Conservation (phyloP, 2,888 invertebrate genomes). For the Rotaria socialis region DNA sequence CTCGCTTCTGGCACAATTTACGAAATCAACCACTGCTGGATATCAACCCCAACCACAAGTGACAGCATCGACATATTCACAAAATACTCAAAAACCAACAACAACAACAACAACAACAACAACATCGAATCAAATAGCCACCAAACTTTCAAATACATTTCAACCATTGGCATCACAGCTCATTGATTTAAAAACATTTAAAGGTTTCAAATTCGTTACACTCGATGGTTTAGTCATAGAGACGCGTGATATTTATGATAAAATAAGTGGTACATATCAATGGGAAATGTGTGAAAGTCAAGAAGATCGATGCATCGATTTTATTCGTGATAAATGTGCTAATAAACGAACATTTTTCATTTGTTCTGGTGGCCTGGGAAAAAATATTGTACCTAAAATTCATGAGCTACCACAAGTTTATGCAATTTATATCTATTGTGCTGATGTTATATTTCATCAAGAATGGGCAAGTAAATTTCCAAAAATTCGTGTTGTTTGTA, state of each 20-base stretch:
- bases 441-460: neutral
- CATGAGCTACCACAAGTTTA: neutral
- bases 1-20: neutral
- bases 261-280: neutral
- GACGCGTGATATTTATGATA: neutral
- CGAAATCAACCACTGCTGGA: neutral
- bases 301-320: neutral
- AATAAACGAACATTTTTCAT: neutral
- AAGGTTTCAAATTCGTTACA: neutral
- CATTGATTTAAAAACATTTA: neutral
- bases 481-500: neutral
- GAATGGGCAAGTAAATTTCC: neutral
- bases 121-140: neutral
- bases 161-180: neutral
- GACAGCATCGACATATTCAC: neutral
- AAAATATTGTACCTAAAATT: neutral
- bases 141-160: neutral
- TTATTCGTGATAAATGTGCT: neutral
- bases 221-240: neutral
- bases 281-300: slow-evolving; percentile 3
- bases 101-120: no score
- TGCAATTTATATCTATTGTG: neutral
- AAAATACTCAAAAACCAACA: neutral
- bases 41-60: neutral
- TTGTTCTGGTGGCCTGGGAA: neutral